phyloP scores from a whole-genome alignment of 30 jellyfish, hydroid and myxozoan genomes.

The Pseudorhiza aurosa region DNA sequence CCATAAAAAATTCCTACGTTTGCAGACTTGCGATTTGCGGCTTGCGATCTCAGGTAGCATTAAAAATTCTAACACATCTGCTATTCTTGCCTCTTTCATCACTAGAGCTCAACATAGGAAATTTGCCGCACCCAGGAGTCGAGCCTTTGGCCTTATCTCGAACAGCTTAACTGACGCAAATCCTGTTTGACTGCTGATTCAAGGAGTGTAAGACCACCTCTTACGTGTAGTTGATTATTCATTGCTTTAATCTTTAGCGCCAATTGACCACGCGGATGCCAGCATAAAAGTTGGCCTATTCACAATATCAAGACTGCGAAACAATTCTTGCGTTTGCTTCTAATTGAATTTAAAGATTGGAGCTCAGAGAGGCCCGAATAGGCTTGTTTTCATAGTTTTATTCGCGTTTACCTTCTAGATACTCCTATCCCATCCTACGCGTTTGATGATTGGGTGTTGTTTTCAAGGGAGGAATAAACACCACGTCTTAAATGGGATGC shows the following conservation, averaged over 20 bases:
- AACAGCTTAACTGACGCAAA: no score
- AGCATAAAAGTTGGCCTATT: not conserved
- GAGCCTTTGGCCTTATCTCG: no score
- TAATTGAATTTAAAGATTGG: not conserved
- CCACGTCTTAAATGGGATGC: not conserved
- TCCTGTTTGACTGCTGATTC: no score
- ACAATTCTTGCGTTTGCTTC: not conserved
- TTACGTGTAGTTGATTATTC: no score
- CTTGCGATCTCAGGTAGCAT: no score
- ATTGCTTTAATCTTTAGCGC: not conserved
- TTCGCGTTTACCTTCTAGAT: not conserved
- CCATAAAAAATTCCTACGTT: no score
- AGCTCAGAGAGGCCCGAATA: not conserved
- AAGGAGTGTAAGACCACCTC: no score
- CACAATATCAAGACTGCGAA: not conserved
- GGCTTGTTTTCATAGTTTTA: not conserved
- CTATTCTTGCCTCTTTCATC: no score
- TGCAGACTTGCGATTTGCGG: no score
- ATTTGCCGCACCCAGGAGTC: no score
- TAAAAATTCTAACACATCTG: no score
- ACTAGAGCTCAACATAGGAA: no score
- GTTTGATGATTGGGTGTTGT: not conserved
- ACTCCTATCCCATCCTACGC: not conserved
- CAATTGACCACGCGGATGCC: slow-evolving; percentile 5
- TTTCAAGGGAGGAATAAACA: not conserved